phyloP scores from a whole-genome alignment of 2,797 vertebrate genomes.

The Choloepus didactylus region DNA sequence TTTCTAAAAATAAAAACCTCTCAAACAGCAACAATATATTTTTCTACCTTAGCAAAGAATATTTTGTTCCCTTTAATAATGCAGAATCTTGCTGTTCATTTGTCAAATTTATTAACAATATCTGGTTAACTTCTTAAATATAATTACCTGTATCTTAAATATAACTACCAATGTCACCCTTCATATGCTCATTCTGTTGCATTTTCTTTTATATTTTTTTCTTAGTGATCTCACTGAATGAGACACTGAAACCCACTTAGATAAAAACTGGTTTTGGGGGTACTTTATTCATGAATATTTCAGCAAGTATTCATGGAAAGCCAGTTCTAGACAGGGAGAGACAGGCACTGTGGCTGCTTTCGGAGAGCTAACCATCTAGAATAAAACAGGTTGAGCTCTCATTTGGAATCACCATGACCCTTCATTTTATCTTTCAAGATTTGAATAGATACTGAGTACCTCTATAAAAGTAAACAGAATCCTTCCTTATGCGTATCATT shows the following conservation, averaged over 20 bases:
- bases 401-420: too few relatives aligned
- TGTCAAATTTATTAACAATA: neutral
- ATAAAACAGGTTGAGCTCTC: neutral
- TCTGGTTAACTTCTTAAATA: neutral
- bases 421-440: neutral
- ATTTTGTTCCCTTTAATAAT: neutral
- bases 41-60: neutral
- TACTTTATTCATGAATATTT: conserved; percentile 13
- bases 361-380: neutral
- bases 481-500: neutral
- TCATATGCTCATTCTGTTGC: neutral
- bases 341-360: neutral
- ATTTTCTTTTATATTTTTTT: neutral
- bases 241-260: neutral
- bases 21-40: neutral
- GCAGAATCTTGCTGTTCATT: neutral
- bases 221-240: neutral
- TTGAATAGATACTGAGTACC: neutral
- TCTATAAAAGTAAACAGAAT: neutral
- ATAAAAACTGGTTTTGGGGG: conserved; percentile 1
- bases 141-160: neutral
- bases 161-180: neutral
- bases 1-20: conserved; percentile 35
- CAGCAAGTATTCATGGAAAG: neutral
- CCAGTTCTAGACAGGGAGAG: neutral